These are phyloP conservation scores for Diadophis punctatus DNA, from an alignment of 2,113 vertebrate species.

Conservation along the genomic window DNA sequence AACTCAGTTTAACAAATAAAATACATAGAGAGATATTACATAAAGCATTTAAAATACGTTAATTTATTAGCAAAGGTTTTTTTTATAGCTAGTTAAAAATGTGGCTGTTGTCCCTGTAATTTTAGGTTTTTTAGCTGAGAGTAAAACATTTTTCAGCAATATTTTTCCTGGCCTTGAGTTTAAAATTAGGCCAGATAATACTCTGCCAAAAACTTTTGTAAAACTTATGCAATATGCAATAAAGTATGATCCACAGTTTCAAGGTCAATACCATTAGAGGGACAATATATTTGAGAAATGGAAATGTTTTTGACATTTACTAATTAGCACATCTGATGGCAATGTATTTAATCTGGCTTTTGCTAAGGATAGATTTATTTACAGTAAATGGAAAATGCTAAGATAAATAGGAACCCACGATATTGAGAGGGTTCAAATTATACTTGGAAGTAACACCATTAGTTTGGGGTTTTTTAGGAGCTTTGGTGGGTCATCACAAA, in stretches of 20 bases:
- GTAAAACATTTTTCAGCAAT: neutral
- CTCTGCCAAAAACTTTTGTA: neutral
- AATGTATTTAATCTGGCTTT: neutral
- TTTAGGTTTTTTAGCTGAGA: neutral
- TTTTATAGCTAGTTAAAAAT: neutral
- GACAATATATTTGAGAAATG: neutral
- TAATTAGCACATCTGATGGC: neutral
- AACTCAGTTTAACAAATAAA: neutral
- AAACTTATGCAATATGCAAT: neutral
- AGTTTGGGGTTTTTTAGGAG: neutral
- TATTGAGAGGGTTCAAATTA: neutral
- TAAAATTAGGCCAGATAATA: neutral
- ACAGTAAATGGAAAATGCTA: neutral
- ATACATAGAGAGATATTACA: neutral
- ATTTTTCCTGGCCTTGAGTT: neutral
- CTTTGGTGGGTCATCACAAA: neutral
- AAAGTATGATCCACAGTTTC: neutral
- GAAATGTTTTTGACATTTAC: neutral
- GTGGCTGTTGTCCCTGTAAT: neutral
- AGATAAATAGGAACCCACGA: neutral
- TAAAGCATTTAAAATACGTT: neutral
- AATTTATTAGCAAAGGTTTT: neutral
- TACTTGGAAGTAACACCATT: neutral
- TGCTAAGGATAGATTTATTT: neutral
- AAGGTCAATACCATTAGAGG: neutral